Evolutionary conservation across 2,113 vertebrate species (phyloP).

Genomic region (Xenus cinereus): DNA sequence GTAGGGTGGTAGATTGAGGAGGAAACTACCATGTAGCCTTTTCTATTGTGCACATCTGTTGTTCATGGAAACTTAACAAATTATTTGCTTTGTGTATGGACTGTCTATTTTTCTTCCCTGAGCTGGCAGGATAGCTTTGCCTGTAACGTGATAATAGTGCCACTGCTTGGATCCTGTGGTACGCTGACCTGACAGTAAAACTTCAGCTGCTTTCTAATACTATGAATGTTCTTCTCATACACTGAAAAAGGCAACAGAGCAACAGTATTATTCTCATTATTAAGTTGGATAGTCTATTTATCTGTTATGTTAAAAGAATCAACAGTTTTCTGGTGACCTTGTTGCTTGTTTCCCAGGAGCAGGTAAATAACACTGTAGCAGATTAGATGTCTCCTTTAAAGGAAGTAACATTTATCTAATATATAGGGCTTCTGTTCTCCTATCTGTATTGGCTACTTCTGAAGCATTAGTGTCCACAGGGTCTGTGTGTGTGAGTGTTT

Average conservation of each 20-base stretch:
- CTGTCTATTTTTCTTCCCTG: not conserved
- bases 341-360: not conserved
- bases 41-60: not conserved
- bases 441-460: not conserved
- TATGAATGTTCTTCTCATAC: not conserved
- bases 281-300: not conserved
- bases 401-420: not conserved
- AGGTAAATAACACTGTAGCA: not conserved
- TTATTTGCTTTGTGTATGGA: fast-evolving
- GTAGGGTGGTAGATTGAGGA: not conserved
- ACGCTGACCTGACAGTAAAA: not conserved
- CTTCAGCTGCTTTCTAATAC: not conserved
- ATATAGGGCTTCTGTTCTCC: not conserved
- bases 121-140: not conserved
- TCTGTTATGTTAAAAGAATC: not conserved
- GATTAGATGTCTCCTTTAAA: not conserved
- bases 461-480: not conserved
- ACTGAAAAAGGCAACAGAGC: not conserved
- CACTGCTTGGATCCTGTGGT: not conserved
- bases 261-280: not conserved
- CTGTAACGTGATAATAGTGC: not conserved
- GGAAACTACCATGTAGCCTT: not conserved
- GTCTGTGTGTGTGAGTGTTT: not conserved
- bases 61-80: not conserved
- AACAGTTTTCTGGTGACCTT: not conserved